These are phyloP conservation scores for Gavia stellata DNA, from an alignment of 2,113 vertebrate genomes.

Conservation along the genomic window DNA sequence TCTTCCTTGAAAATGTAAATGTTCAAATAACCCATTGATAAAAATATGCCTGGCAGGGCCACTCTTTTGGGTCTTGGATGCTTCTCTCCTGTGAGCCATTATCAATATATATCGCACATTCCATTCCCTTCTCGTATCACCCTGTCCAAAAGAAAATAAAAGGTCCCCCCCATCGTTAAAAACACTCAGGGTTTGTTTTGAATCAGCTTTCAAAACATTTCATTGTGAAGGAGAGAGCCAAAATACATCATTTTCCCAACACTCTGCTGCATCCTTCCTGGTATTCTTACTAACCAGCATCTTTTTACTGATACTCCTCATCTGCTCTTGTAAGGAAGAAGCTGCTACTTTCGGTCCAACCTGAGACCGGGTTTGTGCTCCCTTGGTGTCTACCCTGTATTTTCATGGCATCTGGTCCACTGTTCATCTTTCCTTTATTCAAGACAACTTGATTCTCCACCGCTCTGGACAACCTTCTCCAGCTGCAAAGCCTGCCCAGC, in stretches of 20 bases:
- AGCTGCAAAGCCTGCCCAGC: neutral
- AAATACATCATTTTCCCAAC: neutral
- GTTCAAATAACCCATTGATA: slow-evolving; percentile 30
- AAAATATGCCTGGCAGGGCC: neutral
- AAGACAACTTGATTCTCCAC: neutral
- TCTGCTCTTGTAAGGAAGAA: neutral
- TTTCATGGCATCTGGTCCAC: fast-evolving
- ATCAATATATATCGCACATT: neutral
- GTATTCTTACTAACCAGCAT: neutral
- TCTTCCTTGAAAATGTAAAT: slow-evolving; percentile 20
- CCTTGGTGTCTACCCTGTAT: fast-evolving
- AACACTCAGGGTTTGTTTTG: neutral
- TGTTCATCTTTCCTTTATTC: neutral
- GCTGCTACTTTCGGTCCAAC: neutral
- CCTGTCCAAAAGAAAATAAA: neutral
- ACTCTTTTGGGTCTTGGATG: neutral
- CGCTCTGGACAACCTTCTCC: neutral
- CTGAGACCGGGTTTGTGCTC: fast-evolving
- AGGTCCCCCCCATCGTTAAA: neutral
- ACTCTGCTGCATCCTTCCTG: neutral
- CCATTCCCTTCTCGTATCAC: neutral
- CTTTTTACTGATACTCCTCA: neutral
- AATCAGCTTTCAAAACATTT: slow-evolving; percentile 18
- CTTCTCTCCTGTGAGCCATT: neutral
- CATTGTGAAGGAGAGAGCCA: neutral